Evolutionary conservation across 2,113 vertebrate species (phyloP).

Genomic region (Dicentrarchus labrax): DNA sequence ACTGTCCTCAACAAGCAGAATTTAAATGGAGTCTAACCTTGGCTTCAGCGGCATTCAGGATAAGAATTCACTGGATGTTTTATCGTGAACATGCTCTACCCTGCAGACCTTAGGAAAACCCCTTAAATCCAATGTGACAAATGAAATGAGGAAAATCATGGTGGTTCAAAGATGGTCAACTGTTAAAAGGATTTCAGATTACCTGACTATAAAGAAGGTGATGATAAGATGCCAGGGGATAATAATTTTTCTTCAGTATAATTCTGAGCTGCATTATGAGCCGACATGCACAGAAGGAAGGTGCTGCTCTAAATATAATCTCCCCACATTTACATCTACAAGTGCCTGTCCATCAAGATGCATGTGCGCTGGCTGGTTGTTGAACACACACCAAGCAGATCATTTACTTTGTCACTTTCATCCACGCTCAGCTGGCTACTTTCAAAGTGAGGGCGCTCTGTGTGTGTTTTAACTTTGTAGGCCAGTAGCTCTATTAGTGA

Average conservation of each 20-base stretch:
- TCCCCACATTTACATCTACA: constrained; percentile 25
- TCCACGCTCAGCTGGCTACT: constrained; percentile 48
- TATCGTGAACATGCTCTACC: background rate
- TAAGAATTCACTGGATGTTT: background rate
- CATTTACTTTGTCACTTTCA: constrained; percentile 45
- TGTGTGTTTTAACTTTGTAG: constrained; percentile 65
- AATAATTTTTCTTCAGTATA: constrained; percentile 13
- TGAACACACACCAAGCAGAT: constrained; percentile 29
- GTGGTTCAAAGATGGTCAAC: constrained; percentile 47
- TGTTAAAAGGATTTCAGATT: constrained; percentile 55
- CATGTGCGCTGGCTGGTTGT: background rate
- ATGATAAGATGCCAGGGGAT: constrained; percentile 34
- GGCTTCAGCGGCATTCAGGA: constrained; percentile 13
- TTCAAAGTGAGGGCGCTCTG: constrained; percentile 51
- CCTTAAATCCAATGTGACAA: constrained; percentile 30
- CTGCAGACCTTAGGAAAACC: background rate
- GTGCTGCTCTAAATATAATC: constrained; percentile 41
- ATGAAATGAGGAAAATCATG: constrained; percentile 13
- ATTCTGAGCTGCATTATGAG: constrained; percentile 4
- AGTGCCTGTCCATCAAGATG: constrained; percentile 23
- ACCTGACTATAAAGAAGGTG: constrained; percentile 7
- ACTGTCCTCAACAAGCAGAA: background rate
- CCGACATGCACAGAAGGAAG: constrained; percentile 9
- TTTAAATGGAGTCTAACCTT: constrained; percentile 20
- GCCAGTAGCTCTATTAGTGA: constrained; percentile 72